Evolutionary conservation across 2,113 vertebrate genomes (phyloP).

Genomic region (Caloenas nicobarica): DNA sequence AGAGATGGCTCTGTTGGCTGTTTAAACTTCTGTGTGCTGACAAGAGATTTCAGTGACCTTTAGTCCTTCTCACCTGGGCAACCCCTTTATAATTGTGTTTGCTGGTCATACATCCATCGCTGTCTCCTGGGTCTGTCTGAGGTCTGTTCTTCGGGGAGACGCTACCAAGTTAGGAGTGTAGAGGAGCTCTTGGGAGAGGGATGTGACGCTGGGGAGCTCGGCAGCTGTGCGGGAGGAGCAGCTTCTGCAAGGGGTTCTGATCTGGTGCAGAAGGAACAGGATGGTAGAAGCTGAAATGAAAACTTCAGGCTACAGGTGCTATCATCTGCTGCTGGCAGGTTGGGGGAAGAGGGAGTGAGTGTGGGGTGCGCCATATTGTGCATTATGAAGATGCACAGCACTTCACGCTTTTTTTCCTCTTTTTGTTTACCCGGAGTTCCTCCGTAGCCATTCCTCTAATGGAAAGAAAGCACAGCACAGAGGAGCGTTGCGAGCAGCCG

Average conservation of each 20-base stretch:
- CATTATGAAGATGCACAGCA: background rate
- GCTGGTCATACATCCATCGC: rapidly evolving
- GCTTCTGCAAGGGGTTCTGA: too few relatives aligned
- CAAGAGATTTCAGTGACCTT: background rate
- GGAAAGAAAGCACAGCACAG: background rate
- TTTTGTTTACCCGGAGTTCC: background rate
- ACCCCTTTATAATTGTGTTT: background rate
- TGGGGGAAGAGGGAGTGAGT: too few relatives aligned
- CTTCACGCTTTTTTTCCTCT: background rate
- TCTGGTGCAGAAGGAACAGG: too few relatives aligned
- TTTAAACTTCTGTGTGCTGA: background rate
- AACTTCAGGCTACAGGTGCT: background rate
- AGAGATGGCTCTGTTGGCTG: background rate
- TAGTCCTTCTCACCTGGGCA: too few relatives aligned
- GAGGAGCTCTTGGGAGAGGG: background rate
- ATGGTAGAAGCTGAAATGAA: too few relatives aligned
- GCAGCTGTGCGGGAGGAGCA: too few relatives aligned
- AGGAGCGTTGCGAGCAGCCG: background rate
- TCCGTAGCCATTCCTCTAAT: rapidly evolving
- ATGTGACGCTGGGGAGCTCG: too few relatives aligned
- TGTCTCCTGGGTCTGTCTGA: background rate
- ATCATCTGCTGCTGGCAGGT: rapidly evolving
- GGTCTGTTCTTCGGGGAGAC: background rate
- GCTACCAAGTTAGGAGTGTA: too few relatives aligned
- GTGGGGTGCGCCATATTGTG: rapidly evolving